A percentile compares a stretch with the other conserved stretches of the same genome.
phyloP scores from a whole-genome alignment of 2,888 invertebrate species.

The Volucella zonaria region DNA sequence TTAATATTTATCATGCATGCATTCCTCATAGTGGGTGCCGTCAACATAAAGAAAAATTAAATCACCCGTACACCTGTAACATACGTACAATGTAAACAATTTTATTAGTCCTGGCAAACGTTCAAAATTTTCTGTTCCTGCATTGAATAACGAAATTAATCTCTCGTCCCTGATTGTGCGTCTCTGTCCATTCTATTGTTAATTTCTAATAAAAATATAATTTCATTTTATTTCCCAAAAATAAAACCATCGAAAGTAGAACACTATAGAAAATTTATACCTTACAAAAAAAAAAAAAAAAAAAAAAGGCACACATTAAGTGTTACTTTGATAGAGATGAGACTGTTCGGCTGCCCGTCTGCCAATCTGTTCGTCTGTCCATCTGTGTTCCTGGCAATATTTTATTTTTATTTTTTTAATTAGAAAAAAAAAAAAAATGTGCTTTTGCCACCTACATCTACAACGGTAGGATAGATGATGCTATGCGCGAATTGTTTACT shows the following conservation, averaged over 20 bases:
- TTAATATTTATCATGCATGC: neutral
- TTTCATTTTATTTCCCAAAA: neutral
- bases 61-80: neutral
- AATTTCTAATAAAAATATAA: too few species aligned
- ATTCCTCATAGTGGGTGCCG: neutral
- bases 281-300: neutral
- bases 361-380: neutral
- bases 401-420: neutral
- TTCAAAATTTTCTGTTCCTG: neutral
- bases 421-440: neutral
- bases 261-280: neutral
- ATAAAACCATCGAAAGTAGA: slow-evolving; percentile 1
- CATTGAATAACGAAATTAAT: neutral
- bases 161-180: neutral
- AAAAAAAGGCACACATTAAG: neutral
- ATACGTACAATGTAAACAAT: neutral
- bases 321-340: neutral
- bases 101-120: neutral
- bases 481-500: neutral
- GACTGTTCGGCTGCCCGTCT: neutral
- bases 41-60: neutral
- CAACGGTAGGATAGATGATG: neutral
- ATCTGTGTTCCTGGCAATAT: too few species aligned
- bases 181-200: too few species aligned
- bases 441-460: neutral